A percentile compares a stretch with the other conserved stretches of the same genome.
These are phyloP conservation scores for Prionailurus bengalensis DNA, from an alignment of 2,113 vertebrate species.

Conservation along the genomic window DNA sequence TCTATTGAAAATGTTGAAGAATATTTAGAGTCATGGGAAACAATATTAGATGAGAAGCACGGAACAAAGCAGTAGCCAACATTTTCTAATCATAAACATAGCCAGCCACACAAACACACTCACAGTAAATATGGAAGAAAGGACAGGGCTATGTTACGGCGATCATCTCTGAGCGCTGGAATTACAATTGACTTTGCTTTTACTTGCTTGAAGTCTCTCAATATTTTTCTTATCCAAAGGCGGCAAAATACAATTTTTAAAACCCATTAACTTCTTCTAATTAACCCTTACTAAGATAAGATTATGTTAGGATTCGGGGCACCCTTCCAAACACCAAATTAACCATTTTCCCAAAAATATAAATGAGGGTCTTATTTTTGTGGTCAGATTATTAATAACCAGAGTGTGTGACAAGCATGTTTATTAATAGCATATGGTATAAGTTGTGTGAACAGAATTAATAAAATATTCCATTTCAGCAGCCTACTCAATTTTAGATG, in stretches of 20 bases:
- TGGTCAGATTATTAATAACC: conserved; percentile 25
- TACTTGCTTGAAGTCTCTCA: neutral
- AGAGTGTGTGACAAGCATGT: neutral
- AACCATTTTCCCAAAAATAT: conserved; percentile 41
- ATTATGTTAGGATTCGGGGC: neutral
- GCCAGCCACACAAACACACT: neutral
- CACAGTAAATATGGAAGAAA: neutral
- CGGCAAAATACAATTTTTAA: conserved; percentile 51
- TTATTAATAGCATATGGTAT: conserved; percentile 23
- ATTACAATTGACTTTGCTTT: conserved; percentile 18
- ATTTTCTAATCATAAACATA: neutral
- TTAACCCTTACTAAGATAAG: conserved; percentile 2
- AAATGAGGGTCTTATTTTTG: conserved; percentile 50
- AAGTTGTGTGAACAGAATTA: neutral
- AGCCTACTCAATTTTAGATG: neutral
- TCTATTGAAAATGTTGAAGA: neutral
- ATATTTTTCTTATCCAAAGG: neutral
- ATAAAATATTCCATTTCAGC: conserved; percentile 42
- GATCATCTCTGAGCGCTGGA: neutral
- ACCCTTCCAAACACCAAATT: conserved; percentile 57
- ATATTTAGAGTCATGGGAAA: neutral
- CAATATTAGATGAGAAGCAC: neutral
- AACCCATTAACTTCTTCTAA: neutral
- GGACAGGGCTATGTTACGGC: neutral
- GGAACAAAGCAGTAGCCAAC: neutral